phyloP scores from a whole-genome alignment of 2,888 invertebrate genomes.

The Scaptomyza parva region DNA sequence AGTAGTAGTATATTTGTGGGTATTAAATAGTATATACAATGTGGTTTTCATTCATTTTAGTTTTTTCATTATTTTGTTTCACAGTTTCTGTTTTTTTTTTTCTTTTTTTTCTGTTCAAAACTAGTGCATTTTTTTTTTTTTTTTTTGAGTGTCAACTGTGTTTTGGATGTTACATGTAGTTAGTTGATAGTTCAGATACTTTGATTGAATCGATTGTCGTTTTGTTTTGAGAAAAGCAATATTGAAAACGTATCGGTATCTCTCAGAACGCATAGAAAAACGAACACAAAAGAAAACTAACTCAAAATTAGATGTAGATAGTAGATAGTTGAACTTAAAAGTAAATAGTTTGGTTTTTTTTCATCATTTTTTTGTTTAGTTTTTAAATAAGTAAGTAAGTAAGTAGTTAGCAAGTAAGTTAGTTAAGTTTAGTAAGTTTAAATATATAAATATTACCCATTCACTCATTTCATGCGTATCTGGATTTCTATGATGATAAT shows the following conservation, averaged over 20 bases:
- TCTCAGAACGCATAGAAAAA: constrained; percentile 38
- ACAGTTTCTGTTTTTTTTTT: background rate
- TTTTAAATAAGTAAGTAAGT: constrained; percentile 60
- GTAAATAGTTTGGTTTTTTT: constrained; percentile 26
- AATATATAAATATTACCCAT: constrained; percentile 90
- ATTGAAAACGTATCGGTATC: constrained; percentile 51
- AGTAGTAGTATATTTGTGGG: constrained; percentile 19
- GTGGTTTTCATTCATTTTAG: constrained; percentile 1
- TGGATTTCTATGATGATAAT: constrained; percentile 98
- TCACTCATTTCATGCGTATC: constrained; percentile 99
- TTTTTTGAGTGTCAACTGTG: background rate
- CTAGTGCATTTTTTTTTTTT: background rate
- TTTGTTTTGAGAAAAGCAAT: constrained; percentile 37
- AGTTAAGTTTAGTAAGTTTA: constrained; percentile 72
- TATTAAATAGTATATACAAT: constrained; percentile 35
- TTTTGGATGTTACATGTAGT: constrained; percentile 11
- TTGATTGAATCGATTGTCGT: constrained; percentile 26
- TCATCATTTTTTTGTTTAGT: constrained; percentile 22
- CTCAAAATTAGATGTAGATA: constrained; percentile 4
- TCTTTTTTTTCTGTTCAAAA: background rate
- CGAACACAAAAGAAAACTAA: background rate
- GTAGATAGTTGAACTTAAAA: constrained; percentile 20
- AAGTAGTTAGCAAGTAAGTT: constrained; percentile 71
- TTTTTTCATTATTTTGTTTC: background rate
- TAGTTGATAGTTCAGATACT: constrained; percentile 31